Evolutionary conservation across 2,888 invertebrate genomes (phyloP), one percentile per base, ranked within the genome.

Genomic region (Stenichneumon culpator): DNA sequence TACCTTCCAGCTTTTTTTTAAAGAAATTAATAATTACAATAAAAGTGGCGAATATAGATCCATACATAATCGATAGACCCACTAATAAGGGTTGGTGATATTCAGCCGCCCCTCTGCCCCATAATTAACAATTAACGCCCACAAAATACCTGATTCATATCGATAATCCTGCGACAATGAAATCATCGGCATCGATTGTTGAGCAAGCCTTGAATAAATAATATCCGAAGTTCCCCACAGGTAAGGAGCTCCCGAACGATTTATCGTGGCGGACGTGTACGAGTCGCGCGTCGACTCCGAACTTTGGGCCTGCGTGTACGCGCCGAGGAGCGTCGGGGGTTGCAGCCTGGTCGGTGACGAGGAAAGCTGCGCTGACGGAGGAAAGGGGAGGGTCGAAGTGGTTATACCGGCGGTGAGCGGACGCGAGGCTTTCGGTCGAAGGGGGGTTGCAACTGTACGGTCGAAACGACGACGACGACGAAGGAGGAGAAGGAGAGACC

Each of bases 291-390:
- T 89, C 89, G 89, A 89, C 86, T 89, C 87, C 87, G 86, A 86
- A 83, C 89, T 91, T 90, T 90, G 92, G 88, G 92, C 90, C 92
- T 93, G 93, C 93, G 93, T 93, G 92, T 92, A 92, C 92, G 93
- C 93, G 92, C 91, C 22, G 57, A 11, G 57, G 57, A 25, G 57
- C 22, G 22, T 25, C 22, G 57, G 19, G 67, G 36, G 90, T 84
- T 91, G 90, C 89, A 89, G 86, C 89, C 84, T 87, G 86, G 83
- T 87, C 88, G 88, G 83, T 86, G 89, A 87, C 86, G 86, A 88
- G 87, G 84, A 87, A 86, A 87, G 69, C 86, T 87, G 87, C 87
- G 87, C 83, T 77, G 83, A 85, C 85, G 84, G 86, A 83, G 80
- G 72, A 22, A 16, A 52, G 54, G 74, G 82, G 80, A 72, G 80